Conservation (phyloP, 2,888 invertebrate species). For the Caenorhabditis panamensis region DNA sequence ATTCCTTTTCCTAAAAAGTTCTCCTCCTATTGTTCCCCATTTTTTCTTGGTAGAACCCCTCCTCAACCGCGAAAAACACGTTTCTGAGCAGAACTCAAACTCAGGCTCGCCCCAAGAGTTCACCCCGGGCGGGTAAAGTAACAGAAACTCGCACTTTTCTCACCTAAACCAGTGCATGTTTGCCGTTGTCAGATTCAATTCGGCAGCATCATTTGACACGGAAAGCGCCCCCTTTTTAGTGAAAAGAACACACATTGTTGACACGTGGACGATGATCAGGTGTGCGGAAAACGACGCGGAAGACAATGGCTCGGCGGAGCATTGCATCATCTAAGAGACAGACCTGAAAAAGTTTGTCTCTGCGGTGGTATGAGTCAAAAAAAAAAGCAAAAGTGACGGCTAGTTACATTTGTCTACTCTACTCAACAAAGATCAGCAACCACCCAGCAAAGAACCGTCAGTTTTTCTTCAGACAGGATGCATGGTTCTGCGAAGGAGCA, state of each 20-base stretch:
- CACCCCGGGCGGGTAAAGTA: background rate
- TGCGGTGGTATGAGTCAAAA: constrained; percentile 9
- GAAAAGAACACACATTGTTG: constrained; percentile 46
- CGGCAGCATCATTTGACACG: constrained; percentile 58
- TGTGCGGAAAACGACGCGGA: constrained; percentile 17
- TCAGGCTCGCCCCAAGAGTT: background rate
- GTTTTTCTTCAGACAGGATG: constrained; percentile 2
- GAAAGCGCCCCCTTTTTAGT: background rate
- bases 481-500: too few species aligned
- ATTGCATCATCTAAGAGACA: constrained; percentile 4
- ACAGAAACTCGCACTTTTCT: constrained; percentile 14
- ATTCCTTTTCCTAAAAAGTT: too few species aligned
- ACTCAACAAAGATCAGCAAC: constrained; percentile 46
- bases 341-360: constrained; percentile 25
- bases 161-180: constrained; percentile 47
- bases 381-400: background rate
- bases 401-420: constrained; percentile 28
- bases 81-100: constrained; percentile 14
- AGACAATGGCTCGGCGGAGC: constrained; percentile 41
- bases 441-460: background rate
- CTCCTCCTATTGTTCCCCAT: too few species aligned
- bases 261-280: constrained; percentile 61
- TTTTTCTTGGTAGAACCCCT: background rate
- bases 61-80: background rate
- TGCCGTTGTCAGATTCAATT: constrained; percentile 35